Conservation (phyloP, 2,888 invertebrate genomes). For the Caradrina kadenii region DNA sequence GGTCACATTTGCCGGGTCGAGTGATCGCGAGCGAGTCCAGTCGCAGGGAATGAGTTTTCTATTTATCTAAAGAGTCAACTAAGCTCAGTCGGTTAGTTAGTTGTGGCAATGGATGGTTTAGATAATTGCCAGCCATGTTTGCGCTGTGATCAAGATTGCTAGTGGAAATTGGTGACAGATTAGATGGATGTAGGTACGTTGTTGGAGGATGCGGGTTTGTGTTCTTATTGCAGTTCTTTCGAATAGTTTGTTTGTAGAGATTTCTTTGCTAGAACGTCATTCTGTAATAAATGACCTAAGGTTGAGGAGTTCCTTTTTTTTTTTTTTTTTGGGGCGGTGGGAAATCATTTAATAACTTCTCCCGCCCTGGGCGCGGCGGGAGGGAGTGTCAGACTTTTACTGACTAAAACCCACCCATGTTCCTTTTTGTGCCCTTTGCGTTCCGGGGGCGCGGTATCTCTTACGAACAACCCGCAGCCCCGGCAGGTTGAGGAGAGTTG, state of each 20-base stretch:
- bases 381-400: too few relatives aligned
- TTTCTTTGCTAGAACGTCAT: not conserved
- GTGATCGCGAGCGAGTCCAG: slow-evolving; percentile 68
- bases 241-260: not conserved
- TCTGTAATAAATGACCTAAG: too few relatives aligned
- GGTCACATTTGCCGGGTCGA: slow-evolving; percentile 70
- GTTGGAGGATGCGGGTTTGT: slow-evolving; percentile 1
- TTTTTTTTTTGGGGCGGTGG: too few relatives aligned
- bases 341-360: too few relatives aligned
- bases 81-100: slow-evolving; percentile 68
- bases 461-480: too few relatives aligned
- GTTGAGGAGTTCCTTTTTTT: too few relatives aligned
- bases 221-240: slow-evolving; percentile 12
- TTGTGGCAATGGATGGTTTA: slow-evolving; percentile 64
- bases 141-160: slow-evolving; percentile 45
- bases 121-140: slow-evolving; percentile 52
- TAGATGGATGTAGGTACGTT: slow-evolving; percentile 30
- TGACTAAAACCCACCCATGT: too few relatives aligned
- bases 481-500: too few relatives aligned
- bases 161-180: slow-evolving; percentile 44
- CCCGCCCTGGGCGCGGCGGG: too few relatives aligned
- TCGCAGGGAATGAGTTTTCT: slow-evolving; percentile 74
- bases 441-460: too few relatives aligned
- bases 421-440: too few relatives aligned
- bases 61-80: slow-evolving; percentile 76